Evolutionary conservation across 2,888 invertebrate species (phyloP).

Genomic region (Vandiemenella viatica): DNA sequence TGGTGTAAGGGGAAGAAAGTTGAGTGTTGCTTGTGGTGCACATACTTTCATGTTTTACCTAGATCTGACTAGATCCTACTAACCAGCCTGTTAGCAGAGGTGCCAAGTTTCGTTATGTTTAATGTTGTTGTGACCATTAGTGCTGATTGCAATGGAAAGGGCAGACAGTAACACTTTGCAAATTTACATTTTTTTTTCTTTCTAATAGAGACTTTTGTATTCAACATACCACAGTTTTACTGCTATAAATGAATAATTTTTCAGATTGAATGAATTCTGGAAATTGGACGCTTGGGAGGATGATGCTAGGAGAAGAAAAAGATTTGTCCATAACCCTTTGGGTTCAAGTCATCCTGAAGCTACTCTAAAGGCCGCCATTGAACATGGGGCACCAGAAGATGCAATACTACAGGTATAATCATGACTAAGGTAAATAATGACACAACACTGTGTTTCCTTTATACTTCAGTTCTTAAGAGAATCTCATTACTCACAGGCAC

Average conservation of each 20-base stretch:
- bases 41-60: no score
- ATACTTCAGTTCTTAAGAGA: no score
- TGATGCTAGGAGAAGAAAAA: constrained; percentile 85
- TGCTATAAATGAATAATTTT: not conserved
- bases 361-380: constrained; percentile 63
- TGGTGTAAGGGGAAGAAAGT: no score
- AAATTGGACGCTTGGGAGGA: constrained; percentile 99
- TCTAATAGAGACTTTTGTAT: constrained; percentile 4
- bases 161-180: no score
- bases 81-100: no score
- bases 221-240: not conserved
- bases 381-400: constrained; percentile 77
- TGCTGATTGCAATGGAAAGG: no score
- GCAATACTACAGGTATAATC: constrained; percentile 64
- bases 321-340: constrained; percentile 88
- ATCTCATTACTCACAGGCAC: constrained; percentile 51
- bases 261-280: constrained; percentile 57
- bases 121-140: no score
- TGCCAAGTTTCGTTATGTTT: no score
- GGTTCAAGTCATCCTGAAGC: constrained; percentile 90
- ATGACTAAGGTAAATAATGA: not conserved
- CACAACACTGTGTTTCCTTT: no score
- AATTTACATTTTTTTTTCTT: constrained; percentile 2
- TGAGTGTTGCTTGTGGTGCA: no score
- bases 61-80: no score